phyloP scores from a whole-genome alignment of 2,797 vertebrate species.

The Tiaroga cobitis region DNA sequence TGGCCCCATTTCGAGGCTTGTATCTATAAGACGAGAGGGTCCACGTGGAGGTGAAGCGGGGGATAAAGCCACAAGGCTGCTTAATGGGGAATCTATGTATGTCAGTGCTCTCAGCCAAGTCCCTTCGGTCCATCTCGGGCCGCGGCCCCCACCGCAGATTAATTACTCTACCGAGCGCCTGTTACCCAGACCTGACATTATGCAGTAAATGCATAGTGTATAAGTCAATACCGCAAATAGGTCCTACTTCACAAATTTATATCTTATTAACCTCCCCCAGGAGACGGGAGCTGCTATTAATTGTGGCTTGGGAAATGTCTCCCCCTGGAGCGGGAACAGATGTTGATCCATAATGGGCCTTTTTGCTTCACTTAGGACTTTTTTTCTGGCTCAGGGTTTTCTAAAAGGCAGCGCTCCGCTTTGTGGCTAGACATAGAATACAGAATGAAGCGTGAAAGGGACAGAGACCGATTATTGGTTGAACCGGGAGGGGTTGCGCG shows the following conservation, averaged over 20 bases:
- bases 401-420: slow-evolving; percentile 54
- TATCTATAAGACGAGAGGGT: neutral
- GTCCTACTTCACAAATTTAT: slow-evolving; percentile 80
- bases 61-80: slow-evolving; percentile 41
- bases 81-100: slow-evolving; percentile 51
- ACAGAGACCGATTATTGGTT: neutral
- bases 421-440: slow-evolving; percentile 26
- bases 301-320: slow-evolving; percentile 70
- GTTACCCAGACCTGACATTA: slow-evolving; percentile 77
- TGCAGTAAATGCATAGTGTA: slow-evolving; percentile 81
- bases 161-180: slow-evolving; percentile 74
- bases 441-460: neutral
- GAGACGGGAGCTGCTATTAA: slow-evolving; percentile 71
- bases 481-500: neutral
- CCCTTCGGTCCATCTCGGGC: slow-evolving; percentile 71
- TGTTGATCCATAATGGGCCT: slow-evolving; percentile 77
- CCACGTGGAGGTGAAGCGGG: slow-evolving; percentile 30
- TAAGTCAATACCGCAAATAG: slow-evolving; percentile 82
- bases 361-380: slow-evolving; percentile 64
- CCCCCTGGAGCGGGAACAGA: slow-evolving; percentile 79
- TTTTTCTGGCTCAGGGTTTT: slow-evolving; percentile 63
- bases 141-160: slow-evolving; percentile 71
- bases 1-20: slow-evolving; percentile 38
- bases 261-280: slow-evolving; percentile 76
- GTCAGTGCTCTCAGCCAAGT: slow-evolving; percentile 64